phyloP scores from a whole-genome alignment of 1,140 invertebrate species.

The Ditylenchus dipsaci region DNA sequence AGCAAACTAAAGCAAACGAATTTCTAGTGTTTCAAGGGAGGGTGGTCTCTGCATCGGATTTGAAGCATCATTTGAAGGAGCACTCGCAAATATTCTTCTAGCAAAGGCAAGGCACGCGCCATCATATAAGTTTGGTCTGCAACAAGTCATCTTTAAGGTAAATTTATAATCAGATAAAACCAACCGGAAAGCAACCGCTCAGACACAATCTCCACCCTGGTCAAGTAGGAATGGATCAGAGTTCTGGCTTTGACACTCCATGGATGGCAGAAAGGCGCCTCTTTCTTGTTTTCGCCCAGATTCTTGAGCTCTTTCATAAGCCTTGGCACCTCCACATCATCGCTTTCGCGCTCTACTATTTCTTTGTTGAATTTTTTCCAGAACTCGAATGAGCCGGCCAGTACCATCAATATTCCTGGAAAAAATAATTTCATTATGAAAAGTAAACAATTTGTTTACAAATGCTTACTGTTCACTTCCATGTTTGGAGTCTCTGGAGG shows the following conservation, averaged over 20 bases:
- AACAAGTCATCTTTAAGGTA: conserved; percentile 16
- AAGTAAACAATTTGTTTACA: conserved; percentile 14
- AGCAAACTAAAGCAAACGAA: conserved; percentile 59
- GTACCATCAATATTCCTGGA: conserved; percentile 82
- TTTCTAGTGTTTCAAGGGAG: conserved; percentile 89
- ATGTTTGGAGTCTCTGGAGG: conserved; percentile 91
- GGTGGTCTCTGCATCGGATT: conserved; percentile 72
- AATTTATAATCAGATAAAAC: background rate
- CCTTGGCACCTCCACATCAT: conserved; percentile 90
- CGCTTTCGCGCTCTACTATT: conserved; percentile 82
- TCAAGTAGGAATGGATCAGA: conserved; percentile 86
- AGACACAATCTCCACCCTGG: conserved; percentile 73
- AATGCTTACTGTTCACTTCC: conserved; percentile 72
- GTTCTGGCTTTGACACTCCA: conserved; percentile 94
- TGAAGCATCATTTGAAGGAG: conserved; percentile 85
- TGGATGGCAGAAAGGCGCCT: conserved; percentile 81
- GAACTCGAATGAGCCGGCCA: conserved; percentile 92
- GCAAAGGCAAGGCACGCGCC: conserved; percentile 86
- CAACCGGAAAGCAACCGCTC: conserved; percentile 71
- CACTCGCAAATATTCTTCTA: conserved; percentile 94
- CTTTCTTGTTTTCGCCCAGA: conserved; percentile 88
- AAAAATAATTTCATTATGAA: conserved; percentile 10
- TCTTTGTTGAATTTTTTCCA: conserved; percentile 87
- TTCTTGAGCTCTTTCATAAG: conserved; percentile 83
- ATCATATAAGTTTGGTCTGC: conserved; percentile 70